Percentiles rank a stretch among this genome's conserved stretches.
Evolutionary conservation across 2,113 vertebrate genomes (phyloP).

Genomic region (Oryzias woworae): DNA sequence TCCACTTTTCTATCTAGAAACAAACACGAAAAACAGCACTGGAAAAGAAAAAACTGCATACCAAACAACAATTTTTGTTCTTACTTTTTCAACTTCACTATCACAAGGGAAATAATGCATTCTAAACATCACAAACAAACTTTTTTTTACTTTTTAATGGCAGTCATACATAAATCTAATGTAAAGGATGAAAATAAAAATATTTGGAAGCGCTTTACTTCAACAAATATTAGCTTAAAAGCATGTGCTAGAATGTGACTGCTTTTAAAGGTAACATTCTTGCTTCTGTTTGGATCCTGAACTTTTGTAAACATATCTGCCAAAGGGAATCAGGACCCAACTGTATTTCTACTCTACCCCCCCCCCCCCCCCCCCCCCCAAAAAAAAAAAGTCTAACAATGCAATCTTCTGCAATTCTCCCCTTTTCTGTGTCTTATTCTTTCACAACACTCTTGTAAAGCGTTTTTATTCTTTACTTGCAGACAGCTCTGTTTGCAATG

Average conservation of each 20-base stretch:
- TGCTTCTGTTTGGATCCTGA: constrained; percentile 37
- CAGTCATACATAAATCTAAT: background rate
- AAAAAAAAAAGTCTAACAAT: constrained; percentile 37
- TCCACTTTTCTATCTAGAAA: too few relatives aligned
- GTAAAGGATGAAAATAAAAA: background rate
- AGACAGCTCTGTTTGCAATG: constrained; percentile 65
- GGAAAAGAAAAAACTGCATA: too few relatives aligned
- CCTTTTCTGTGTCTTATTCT: constrained; percentile 38
- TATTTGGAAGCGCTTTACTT: constrained; percentile 4
- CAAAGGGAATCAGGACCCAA: constrained; percentile 46
- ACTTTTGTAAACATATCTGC: constrained; percentile 55
- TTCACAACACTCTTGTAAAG: constrained; percentile 44
- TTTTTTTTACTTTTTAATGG: background rate
- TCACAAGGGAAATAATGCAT: background rate
- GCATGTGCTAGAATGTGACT: constrained; percentile 12
- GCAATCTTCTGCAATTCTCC: constrained; percentile 57
- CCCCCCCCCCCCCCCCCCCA: background rate
- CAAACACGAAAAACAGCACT: too few relatives aligned
- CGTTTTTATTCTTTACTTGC: constrained; percentile 49
- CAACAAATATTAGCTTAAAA: constrained; percentile 18
- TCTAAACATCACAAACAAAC: background rate
- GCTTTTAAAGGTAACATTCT: constrained; percentile 63
- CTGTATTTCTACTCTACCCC: constrained; percentile 55
- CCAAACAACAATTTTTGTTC: background rate
- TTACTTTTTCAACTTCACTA: background rate